A percentile compares a stretch with the other conserved stretches of the same genome.
phyloP scores from a whole-genome alignment of 1,140 invertebrate species.

The Danaus plexippus region DNA sequence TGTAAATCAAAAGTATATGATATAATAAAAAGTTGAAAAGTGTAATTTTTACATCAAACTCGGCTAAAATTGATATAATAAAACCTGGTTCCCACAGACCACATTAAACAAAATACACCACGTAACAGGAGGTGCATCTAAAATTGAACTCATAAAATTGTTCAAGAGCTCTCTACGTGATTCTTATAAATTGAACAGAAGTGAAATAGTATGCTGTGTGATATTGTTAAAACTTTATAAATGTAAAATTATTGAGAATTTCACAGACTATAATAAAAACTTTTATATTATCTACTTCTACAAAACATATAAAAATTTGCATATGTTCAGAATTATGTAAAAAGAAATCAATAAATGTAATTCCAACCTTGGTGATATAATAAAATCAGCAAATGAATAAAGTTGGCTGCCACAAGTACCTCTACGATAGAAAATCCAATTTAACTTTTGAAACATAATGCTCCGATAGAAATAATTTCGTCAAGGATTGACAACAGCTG shows the following conservation, averaged over 20 bases:
- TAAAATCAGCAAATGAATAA: slow-evolving; percentile 48
- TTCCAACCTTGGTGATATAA: slow-evolving; percentile 44
- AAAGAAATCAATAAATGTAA: too few relatives aligned
- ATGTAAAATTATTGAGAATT: too few relatives aligned
- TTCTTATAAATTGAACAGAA: slow-evolving; percentile 21
- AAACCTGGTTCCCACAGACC: slow-evolving; percentile 6
- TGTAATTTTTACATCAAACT: background rate
- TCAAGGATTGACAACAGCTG: slow-evolving; percentile 54
- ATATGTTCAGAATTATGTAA: too few relatives aligned
- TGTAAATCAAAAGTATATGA: too few relatives aligned
- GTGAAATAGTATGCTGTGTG: slow-evolving; percentile 17
- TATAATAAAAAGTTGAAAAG: too few relatives aligned
- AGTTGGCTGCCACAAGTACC: slow-evolving; percentile 41
- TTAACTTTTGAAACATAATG: slow-evolving; percentile 67
- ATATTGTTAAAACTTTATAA: too few relatives aligned
- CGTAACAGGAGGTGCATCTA: slow-evolving; percentile 24
- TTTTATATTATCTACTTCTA: too few relatives aligned
- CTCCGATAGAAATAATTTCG: slow-evolving; percentile 67
- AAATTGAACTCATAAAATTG: slow-evolving; percentile 26
- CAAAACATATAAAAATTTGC: too few relatives aligned
- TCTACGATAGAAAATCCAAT: slow-evolving; percentile 67
- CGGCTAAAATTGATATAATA: slow-evolving; percentile 5
- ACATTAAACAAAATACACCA: slow-evolving; percentile 12
- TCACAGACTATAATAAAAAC: too few relatives aligned
- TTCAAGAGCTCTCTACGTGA: slow-evolving; percentile 21